Evolutionary conservation across 2,888 invertebrate genomes (phyloP), one percentile per base, ranked within the genome.

Genomic region (Xestobium rufovillosum): DNA sequence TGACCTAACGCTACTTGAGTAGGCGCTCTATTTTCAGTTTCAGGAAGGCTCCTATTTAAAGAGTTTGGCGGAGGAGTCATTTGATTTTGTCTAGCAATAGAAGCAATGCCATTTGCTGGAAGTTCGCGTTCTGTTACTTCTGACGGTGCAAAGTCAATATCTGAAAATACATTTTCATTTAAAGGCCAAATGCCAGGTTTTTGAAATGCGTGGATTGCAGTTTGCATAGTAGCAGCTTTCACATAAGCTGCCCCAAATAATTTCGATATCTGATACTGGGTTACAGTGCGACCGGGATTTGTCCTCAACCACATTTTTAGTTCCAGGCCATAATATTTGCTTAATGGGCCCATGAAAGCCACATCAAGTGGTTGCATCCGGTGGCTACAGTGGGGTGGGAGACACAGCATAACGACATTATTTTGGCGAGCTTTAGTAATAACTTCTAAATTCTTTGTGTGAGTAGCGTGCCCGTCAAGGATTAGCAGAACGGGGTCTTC

Each of bases 301-400:
- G 23, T 19, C 23, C 23, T 19, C n/a, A 19, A 19, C 23, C 23
- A 19, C 23, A 19, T 19, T 19, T 19, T 19, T 19, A 19, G 6
- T 19, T 19, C 23, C 23, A 8, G 23, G 6, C 23, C 23, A 19
- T 19, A 19, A 19, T 19, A 19, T 19, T 6, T n/a, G n/a, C 47
- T 50, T 16, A 55, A 30, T 11, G 51, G 51, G 30, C 38, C 39
- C 51, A 54, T 53, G 32, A 55, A 52, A 23, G 39, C 34, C 10
- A 55, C 49, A 41, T 49, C 47, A 13, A 48, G 38, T 3, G 52
- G 51, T 29, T 55, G 53, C 14, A 57, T 10, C 12, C 41, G 14
- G 35, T 52, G 53, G 1, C 52, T 49, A 32, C 49, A 50, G 37
- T 56, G 56, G 11, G 49, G 53, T 14, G 52, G 31, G n/a, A 50